A percentile compares a stretch with the other conserved stretches of the same genome.
phyloP scores from a whole-genome alignment of 2,797 vertebrate species.

The Spizella passerina region DNA sequence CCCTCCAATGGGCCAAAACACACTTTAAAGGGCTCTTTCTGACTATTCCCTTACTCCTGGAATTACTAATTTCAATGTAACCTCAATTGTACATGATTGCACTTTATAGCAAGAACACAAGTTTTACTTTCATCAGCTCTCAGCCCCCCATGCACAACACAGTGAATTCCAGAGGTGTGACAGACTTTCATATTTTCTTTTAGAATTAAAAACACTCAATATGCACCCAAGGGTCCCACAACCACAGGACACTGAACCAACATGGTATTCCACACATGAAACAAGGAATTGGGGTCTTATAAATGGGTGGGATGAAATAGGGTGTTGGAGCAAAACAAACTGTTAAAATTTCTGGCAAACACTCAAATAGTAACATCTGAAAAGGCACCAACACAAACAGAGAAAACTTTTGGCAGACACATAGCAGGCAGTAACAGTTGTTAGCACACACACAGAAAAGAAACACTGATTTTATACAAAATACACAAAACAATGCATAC shows the following conservation, averaged over 20 bases:
- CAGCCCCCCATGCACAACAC: not conserved
- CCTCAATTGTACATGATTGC: not conserved
- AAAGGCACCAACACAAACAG: not conserved
- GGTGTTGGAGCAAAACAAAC: not conserved
- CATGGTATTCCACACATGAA: fast-evolving
- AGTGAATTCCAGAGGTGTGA: not conserved
- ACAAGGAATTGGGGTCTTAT: not conserved
- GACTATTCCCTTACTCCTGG: not conserved
- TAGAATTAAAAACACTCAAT: not conserved
- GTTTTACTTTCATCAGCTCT: not conserved
- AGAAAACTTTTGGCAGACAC: not conserved
- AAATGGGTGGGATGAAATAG: not conserved
- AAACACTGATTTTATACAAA: not conserved
- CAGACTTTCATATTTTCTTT: not conserved
- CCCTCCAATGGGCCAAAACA: not conserved
- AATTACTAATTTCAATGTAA: not conserved
- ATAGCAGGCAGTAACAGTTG: not conserved
- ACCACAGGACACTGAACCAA: not conserved
- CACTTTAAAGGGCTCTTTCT: not conserved
- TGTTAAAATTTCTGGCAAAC: not conserved
- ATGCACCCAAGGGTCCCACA: not conserved
- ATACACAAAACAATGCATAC: not conserved
- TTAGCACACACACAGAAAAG: not conserved
- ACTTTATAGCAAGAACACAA: not conserved
- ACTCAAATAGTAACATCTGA: not conserved